Evolutionary conservation across 2,888 invertebrate genomes (phyloP).

Genomic region (Lacanobia oleracea): DNA sequence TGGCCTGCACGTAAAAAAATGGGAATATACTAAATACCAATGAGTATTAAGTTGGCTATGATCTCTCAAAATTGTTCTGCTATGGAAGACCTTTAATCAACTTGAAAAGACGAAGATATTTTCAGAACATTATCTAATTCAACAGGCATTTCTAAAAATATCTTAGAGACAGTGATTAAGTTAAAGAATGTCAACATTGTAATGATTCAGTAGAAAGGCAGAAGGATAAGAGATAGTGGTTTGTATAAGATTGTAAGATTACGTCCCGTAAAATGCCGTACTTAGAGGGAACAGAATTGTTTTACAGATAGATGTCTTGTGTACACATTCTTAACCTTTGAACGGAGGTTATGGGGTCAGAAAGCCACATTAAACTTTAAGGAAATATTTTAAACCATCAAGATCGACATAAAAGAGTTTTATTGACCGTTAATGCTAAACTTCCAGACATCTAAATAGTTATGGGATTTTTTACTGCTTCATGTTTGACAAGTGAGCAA

Average conservation of each 20-base stretch:
- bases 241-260: constrained; percentile 7
- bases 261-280: neutral
- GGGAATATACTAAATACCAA: no score
- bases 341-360: neutral
- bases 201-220: neutral
- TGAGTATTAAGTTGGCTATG: no score
- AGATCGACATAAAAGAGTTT: neutral
- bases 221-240: neutral
- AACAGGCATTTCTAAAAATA: no score
- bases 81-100: no score
- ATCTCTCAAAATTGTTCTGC: no score
- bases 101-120: no score
- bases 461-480: neutral
- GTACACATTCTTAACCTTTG: constrained; percentile 19
- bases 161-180: no score
- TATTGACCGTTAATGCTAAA: neutral
- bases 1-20: no score
- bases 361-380: neutral
- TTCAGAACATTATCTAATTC: no score
- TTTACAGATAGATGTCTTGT: constrained; percentile 6
- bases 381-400: constrained; percentile 1
- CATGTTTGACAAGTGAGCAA: neutral
- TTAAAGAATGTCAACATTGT: no score
- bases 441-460: neutral
- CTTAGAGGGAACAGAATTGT: neutral